A percentile compares a stretch with the other conserved stretches of the same genome.
Evolutionary conservation across 1,140 invertebrate species (phyloP).

Genomic region (Drosophila azteca): DNA sequence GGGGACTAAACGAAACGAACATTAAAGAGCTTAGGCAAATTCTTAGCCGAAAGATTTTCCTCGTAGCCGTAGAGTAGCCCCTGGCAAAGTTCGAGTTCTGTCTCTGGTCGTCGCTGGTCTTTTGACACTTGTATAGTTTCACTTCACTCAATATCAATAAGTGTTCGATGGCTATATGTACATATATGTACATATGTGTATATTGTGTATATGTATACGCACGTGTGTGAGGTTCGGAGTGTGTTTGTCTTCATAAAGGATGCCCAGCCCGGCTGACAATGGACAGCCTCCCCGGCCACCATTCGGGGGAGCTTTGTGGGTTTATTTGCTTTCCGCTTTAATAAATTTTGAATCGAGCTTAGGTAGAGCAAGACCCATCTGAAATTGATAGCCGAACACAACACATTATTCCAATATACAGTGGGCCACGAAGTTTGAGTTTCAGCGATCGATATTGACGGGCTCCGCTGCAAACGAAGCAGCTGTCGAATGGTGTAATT

Average conservation of each 20-base stretch:
- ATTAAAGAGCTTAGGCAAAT: conserved; percentile 59
- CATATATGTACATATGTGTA: background rate
- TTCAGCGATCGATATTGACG: conserved; percentile 25
- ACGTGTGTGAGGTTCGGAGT: conserved; percentile 2
- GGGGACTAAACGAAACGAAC: conserved; percentile 17
- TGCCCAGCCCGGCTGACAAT: conserved; percentile 26
- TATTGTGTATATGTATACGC: background rate
- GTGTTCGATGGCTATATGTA: conserved; percentile 35
- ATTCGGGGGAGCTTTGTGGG: conserved; percentile 20
- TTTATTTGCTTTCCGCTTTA: conserved; percentile 54
- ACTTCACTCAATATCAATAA: conserved; percentile 74
- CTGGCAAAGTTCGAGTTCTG: conserved; percentile 23
- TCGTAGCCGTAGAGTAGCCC: background rate
- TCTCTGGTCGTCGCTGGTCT: conserved; percentile 33
- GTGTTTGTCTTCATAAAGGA: conserved; percentile 21
- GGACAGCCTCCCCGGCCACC: conserved; percentile 5
- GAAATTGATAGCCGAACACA: conserved; percentile 40
- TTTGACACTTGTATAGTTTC: conserved; percentile 80
- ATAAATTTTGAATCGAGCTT: conserved; percentile 49
- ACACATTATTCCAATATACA: conserved; percentile 15
- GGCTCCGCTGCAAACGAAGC: conserved; percentile 2
- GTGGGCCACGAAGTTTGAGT: conserved; percentile 5
- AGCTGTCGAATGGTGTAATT: too few relatives aligned
- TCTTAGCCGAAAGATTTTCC: conserved; percentile 44
- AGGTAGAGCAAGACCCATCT: conserved; percentile 3